Evolutionary conservation across 2,888 invertebrate genomes (phyloP), one percentile per base, ranked within the genome.

Genomic region (Eupithecia subfuscata): DNA sequence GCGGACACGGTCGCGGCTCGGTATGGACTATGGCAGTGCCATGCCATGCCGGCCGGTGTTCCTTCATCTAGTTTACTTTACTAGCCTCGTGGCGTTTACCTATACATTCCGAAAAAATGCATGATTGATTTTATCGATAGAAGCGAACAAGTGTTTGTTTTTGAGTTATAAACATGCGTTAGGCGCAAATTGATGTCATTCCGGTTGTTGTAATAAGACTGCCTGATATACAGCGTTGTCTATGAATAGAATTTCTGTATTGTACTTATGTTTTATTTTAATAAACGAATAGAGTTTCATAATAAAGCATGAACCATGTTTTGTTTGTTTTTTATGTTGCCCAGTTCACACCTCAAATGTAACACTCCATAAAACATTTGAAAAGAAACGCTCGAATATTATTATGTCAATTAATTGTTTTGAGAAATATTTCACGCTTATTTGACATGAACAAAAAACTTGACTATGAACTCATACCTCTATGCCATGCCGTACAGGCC

Each of bases 21-120:
- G 84, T 85, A 84, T 89, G 90, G 91, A 93, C 92, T 93, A 91
- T 90, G 83, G 84, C 82, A 34, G 30, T n/a, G 34, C 37, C 79
- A 82, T n/a, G 34, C 37, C 79, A 82, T 82, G 82, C 82, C 80
- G 83, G 82, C 80, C 81, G 80, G 25, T 43, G 63, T 76, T 78
- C 77, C 78, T 77, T 76, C 78, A 79, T 81, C 81, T 79, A 81
- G 80, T 81, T 81, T 77, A 80, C 80, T 79, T 81, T 77, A 80
- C 80, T 79, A 75, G 73, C 75, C 76, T 78, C 75, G 78, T 81
- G 80, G 79, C 78, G 79, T 78, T 80, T 81, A 81, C 80, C 79
- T 80, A 79, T 78, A 67, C 76, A 75, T 79, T 78, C 71, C 63
- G 69, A 78, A 79, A 76, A 74, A 70, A 69, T 75, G 70, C 75